Base-by-base conservation (phyloP, 1,140 invertebrate genomes). In the Phocides pigmalion region DNA sequence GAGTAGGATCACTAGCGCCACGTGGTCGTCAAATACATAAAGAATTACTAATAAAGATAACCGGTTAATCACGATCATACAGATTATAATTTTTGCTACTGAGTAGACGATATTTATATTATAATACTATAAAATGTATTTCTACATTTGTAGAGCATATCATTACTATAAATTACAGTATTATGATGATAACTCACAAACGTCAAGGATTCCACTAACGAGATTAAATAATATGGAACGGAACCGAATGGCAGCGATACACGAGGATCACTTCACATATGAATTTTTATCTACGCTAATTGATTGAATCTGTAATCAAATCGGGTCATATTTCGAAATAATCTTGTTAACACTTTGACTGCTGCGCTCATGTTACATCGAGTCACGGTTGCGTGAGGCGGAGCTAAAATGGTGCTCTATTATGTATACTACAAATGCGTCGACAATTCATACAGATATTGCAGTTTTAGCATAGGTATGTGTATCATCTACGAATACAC, bases 181-280 rank as follows among this genome's bases (percentile, higher is more conserved):
- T 53, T 39, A 53, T 42, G 39, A 58, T 3, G 25, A 47, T 53
- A 53, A 37, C 49, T 49, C 41, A 19, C 28, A 62, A 42, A n/a
- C 49, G 62, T 70, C 67, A 66, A 70, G 58, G 68, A 64, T 70
- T 53, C 32, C 22, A 12, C 16, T 41, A 44, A 58, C 32, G 15
- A 58, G 20, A 58, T 58, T 3, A 28, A 28, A 28, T 28, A 1
- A 44, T 58, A 32, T 28, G 4, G 14, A 42, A 32, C 22, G 53
- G 5, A 58, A 25, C 6, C n/a, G 19, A 42, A 42, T 42, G 42
- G 12, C 19, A 11, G 39, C 8, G 12, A 22, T 4, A 11, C 22
- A 20, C 20, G n/a, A 28, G 8, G 0, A 11, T 12, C 12, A 44
- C 11, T 47, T 47, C 20, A 11, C 6, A 37, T 17, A 25, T 22